Percentiles rank a stretch among this genome's conserved stretches.
Evolutionary conservation across 92 coral and sea anemone genomes (phyloP).

Genomic region (Palythoa grandis): DNA sequence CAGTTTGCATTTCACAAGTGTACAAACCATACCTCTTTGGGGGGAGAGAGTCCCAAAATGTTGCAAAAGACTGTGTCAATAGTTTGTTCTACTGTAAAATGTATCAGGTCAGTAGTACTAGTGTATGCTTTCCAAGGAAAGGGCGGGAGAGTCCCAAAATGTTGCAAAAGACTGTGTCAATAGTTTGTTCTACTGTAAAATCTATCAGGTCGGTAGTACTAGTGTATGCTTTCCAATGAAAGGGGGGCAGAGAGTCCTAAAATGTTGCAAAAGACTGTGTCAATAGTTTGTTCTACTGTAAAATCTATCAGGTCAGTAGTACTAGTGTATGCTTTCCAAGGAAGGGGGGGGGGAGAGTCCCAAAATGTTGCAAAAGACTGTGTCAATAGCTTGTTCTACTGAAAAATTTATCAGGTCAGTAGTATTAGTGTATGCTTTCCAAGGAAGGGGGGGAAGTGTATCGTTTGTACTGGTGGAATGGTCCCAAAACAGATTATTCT

Average conservation of each 20-base stretch:
- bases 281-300: slow-evolving; percentile 8
- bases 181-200: slow-evolving; percentile 4
- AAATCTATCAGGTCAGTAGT: slow-evolving; percentile 9
- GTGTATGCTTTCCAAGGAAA: slow-evolving; percentile 18
- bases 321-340: slow-evolving; percentile 17
- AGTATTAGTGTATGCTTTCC: slow-evolving; percentile 16
- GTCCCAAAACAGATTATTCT: not conserved
- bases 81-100: slow-evolving; percentile 11
- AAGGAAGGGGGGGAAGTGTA: not conserved
- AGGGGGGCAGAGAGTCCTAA: not conserved
- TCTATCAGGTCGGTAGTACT: not conserved
- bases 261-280: slow-evolving; percentile 10
- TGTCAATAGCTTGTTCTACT: not conserved
- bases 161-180: slow-evolving; percentile 7
- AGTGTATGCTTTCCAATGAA: slow-evolving; percentile 16
- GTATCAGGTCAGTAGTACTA: not conserved
- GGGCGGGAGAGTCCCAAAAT: slow-evolving; percentile 10
- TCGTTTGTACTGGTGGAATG: slow-evolving; percentile 19
- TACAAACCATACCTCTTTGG: slow-evolving; percentile 18
- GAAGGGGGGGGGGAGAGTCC: slow-evolving; percentile 10
- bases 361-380: slow-evolving; percentile 15
- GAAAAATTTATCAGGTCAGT: not conserved
- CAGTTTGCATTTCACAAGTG: slow-evolving; percentile 24
- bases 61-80: slow-evolving; percentile 2
- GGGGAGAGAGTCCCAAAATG: slow-evolving; percentile 5